These are phyloP conservation scores for Tachina grossa DNA, from an alignment of 2,888 invertebrate genomes.

Conservation along the genomic window DNA sequence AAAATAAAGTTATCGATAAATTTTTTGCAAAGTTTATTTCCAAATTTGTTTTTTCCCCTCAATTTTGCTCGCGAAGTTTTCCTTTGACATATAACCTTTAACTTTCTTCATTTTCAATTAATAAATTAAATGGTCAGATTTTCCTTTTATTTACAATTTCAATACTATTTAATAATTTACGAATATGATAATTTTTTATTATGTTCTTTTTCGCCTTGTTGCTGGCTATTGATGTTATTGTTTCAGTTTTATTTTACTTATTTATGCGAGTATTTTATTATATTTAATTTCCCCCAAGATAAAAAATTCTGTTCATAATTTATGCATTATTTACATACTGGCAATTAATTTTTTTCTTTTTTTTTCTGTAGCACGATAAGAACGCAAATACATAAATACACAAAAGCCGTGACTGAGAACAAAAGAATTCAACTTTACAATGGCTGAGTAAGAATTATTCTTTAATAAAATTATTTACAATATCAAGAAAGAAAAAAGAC, in stretches of 20 bases:
- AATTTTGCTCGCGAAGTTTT: neutral
- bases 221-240: neutral
- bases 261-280: constrained; percentile 36
- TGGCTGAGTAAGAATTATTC: constrained; percentile 1
- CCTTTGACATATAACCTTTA: neutral
- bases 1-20: neutral
- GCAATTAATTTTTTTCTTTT: constrained; percentile 51
- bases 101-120: neutral
- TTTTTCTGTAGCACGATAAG: constrained; percentile 16
- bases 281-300: constrained; percentile 60
- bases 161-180: constrained; percentile 50
- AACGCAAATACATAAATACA: neutral
- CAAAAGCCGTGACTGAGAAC: constrained; percentile 2
- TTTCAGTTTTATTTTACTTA: constrained; percentile 1
- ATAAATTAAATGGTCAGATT: constrained; percentile 36
- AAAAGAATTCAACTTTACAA: constrained; percentile 30
- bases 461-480: constrained; percentile 48
- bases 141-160: constrained; percentile 26
- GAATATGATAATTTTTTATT: constrained; percentile 14
- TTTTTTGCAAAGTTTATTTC: neutral
- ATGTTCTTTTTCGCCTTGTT: constrained; percentile 11
- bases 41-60: neutral
- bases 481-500: neutral
- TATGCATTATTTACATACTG: constrained; percentile 66
- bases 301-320: constrained; percentile 55